A percentile compares a stretch with the other conserved stretches of the same genome.
Evolutionary conservation across 64 coral and sea anemone genomes (phyloP).

Genomic region (Catalaphyllia jardinei): DNA sequence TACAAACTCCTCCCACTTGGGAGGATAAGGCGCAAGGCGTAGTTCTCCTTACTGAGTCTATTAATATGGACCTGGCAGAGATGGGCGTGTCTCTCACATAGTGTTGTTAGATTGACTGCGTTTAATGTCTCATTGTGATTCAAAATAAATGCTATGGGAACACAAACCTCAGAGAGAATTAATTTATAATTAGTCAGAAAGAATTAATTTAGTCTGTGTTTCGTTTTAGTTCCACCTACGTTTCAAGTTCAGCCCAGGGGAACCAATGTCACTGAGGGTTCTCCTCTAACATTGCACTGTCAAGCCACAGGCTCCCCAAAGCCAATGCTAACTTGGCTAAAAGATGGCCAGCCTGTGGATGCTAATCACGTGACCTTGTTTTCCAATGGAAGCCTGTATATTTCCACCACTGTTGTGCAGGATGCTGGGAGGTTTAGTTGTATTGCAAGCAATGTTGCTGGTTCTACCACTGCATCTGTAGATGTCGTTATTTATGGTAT

Average conservation of each 20-base stretch:
- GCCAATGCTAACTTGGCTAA: constrained; percentile 71
- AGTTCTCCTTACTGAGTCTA: no score
- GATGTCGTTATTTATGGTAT: constrained; percentile 77
- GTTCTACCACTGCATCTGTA: constrained; percentile 14
- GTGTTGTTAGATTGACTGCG: no score
- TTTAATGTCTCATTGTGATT: no score
- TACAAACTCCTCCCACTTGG: no score
- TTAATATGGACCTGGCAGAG: no score
- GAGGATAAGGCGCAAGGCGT: no score
- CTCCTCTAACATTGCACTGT: constrained; percentile 72
- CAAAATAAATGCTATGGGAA: neutral
- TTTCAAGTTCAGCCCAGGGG: constrained; percentile 58
- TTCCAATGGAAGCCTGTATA: constrained; percentile 70
- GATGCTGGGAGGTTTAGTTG: constrained; percentile 85
- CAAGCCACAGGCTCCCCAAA: constrained; percentile 60
- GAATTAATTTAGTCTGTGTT: no score
- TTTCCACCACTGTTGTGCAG: constrained; percentile 36
- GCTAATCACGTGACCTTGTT: constrained; percentile 57
- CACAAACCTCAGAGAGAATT: neutral
- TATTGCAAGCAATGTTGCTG: constrained; percentile 69
- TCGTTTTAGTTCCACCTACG: constrained; percentile 78
- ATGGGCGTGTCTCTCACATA: no score
- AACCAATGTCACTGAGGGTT: constrained; percentile 52
- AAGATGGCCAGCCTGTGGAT: constrained; percentile 58
- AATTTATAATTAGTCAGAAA: no score